A percentile compares a stretch with the other conserved stretches of the same genome.
phyloP scores from a whole-genome alignment of 2,113 vertebrate species.

The Scomber colias region DNA sequence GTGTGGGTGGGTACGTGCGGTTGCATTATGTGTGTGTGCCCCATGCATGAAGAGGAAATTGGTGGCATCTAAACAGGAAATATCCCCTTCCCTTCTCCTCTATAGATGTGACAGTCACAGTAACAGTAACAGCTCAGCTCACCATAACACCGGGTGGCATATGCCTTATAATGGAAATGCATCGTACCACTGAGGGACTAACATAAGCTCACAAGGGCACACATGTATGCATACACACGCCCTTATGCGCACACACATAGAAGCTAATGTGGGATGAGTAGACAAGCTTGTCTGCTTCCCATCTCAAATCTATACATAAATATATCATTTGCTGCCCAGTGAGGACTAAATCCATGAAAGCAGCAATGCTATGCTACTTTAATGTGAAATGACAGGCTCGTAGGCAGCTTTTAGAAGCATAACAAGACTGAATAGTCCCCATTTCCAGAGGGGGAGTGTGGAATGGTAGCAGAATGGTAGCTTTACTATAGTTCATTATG shows the following conservation, averaged over 20 bases:
- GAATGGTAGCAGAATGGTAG: constrained; percentile 42
- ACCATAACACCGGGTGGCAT: constrained; percentile 67
- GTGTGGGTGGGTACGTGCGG: constrained; percentile 24
- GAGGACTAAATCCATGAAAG: constrained; percentile 68
- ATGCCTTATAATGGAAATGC: constrained; percentile 74
- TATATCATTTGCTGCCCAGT: constrained; percentile 67
- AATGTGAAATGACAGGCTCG: constrained; percentile 79
- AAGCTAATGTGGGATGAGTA: constrained; percentile 55
- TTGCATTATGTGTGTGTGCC: constrained; percentile 18
- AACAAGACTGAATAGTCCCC: constrained; percentile 59
- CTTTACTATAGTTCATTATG: constrained; percentile 47
- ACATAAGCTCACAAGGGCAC: constrained; percentile 36
- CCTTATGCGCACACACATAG: constrained; percentile 8
- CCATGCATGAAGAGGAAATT: constrained; percentile 72
- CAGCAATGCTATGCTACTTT: constrained; percentile 61
- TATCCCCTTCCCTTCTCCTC: constrained; percentile 64
- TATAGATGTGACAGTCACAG: constrained; percentile 73
- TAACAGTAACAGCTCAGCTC: constrained; percentile 62
- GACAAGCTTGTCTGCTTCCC: constrained; percentile 57
- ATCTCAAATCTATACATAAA: constrained; percentile 73
- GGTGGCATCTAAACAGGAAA: constrained; percentile 77
- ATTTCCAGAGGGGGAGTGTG: constrained; percentile 51
- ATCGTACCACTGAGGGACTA: constrained; percentile 61
- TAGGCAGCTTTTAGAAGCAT: constrained; percentile 56
- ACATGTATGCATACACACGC: constrained; percentile 23